Base-by-base conservation (phyloP, 2,113 vertebrate genomes). In the Poeciliopsis occidentalis region DNA sequence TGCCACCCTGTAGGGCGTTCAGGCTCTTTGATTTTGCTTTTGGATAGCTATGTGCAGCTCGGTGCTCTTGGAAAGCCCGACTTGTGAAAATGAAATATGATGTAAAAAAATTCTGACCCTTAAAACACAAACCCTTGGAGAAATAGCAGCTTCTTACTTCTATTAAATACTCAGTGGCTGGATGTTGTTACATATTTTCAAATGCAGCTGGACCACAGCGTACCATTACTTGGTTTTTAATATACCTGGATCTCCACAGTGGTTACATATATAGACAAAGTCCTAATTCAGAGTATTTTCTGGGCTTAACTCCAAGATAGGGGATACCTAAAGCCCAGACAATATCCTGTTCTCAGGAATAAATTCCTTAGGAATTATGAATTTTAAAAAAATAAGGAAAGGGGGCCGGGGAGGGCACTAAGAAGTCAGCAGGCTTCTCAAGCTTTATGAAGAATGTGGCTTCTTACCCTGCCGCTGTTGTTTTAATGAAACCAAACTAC, bases 281-380 rank as follows among this genome's bases (percentile, higher is more conserved):
- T 29, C 12, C 44, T 69, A 71, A 77, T 71, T 82, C 69, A 60
- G 2, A 1, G 34, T 68, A 31, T 80, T 82, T 83, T 76, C 78
- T 76, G 41, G 75, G 67, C 76, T 80, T 54, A 54, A 73, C 75
- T 79, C 60, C 32, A 37, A 61, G 80, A 78, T 41, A 7, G 78
- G 73, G 64, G 73, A 88, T 79, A 82, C 78, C 64, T 81, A 87
- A 87, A 88, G 73, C 84, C 57, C 0, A 83, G 83, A 82, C 92
- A 91, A 91, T 90, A 91, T 91, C 90, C 87, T 92, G 90, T 88
- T 87, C 87, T 85, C 76, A 34, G 81, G 27, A 54, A 76, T 80
- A 80, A 44, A 88, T 89, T 89, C 87, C 87, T 71, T 67, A 47
- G 76, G 87, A 89, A 85, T 85, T 85, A 84, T 87, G 75, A 86